Conservation (phyloP, 2,113 vertebrate genomes). For the Cynopterus brachyotis region DNA sequence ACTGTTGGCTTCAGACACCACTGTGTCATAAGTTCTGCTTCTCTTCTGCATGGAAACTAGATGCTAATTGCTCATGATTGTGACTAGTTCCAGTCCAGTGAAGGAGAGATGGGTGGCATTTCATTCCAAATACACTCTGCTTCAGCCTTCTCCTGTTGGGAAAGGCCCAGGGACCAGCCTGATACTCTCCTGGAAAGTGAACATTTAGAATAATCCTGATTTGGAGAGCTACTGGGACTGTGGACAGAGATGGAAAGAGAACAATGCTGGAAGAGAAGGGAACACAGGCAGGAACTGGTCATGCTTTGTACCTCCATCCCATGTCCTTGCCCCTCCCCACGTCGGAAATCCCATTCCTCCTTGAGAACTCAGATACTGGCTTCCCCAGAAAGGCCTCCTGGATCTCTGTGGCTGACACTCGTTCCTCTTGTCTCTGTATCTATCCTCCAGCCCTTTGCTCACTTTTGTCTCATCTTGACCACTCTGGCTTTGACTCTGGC, state of each 20-base stretch:
- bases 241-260: neutral
- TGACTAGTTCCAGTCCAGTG: neutral
- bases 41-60: neutral
- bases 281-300: neutral
- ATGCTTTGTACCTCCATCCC: fast-evolving
- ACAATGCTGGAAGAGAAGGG: too few species aligned
- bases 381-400: neutral
- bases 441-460: neutral
- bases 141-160: neutral
- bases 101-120: neutral
- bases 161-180: neutral
- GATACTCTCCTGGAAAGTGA: neutral
- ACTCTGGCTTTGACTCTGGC: neutral
- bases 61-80: neutral
- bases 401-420: neutral
- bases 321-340: fast-evolving
- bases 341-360: neutral
- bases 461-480: neutral
- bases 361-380: neutral
- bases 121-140: neutral
- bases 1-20: neutral
- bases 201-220: too few species aligned
- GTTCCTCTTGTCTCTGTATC: fast-evolving
- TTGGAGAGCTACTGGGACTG: neutral
- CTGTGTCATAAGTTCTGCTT: neutral